These are phyloP conservation scores for Gastrophysa polygoni DNA, from an alignment of 2,888 invertebrate species.

Conservation along the genomic window DNA sequence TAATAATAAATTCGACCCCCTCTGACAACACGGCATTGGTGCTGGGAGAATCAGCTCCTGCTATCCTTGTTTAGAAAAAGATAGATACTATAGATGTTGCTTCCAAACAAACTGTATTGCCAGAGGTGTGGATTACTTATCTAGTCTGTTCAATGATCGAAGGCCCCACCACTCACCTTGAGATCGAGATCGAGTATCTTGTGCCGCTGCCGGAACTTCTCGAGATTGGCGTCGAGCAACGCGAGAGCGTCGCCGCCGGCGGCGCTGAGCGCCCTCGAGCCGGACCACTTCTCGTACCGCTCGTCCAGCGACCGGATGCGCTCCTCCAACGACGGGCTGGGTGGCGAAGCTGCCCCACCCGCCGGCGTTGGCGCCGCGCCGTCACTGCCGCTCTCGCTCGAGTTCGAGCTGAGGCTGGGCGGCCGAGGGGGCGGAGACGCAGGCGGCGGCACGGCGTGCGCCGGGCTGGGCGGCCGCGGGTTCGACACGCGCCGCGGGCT, in stretches of 20 bases:
- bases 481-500: conserved; percentile 57
- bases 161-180: conserved; percentile 49
- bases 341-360: conserved; percentile 68
- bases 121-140: too few relatives aligned
- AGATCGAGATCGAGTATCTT: conserved; percentile 78
- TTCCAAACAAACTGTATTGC: too few relatives aligned
- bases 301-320: conserved; percentile 91
- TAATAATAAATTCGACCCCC: too few relatives aligned
- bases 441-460: conserved; percentile 60
- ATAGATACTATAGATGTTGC: too few relatives aligned
- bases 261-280: conserved; percentile 67
- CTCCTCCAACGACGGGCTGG: conserved; percentile 85
- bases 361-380: conserved; percentile 61
- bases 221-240: conserved; percentile 62
- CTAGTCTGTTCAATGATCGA: too few relatives aligned
- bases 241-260: conserved; percentile 62
- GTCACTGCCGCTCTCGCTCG: conserved; percentile 43
- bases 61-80: too few relatives aligned
- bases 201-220: conserved; percentile 67
- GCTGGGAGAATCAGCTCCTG: too few relatives aligned
- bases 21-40: too few relatives aligned
- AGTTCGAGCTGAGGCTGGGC: conserved; percentile 77
- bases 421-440: conserved; percentile 72
- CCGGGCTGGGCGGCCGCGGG: conserved; percentile 55
- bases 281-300: conserved; percentile 90